phyloP scores from a whole-genome alignment of 1,140 invertebrate genomes.

The Helicoverpa armigera region DNA sequence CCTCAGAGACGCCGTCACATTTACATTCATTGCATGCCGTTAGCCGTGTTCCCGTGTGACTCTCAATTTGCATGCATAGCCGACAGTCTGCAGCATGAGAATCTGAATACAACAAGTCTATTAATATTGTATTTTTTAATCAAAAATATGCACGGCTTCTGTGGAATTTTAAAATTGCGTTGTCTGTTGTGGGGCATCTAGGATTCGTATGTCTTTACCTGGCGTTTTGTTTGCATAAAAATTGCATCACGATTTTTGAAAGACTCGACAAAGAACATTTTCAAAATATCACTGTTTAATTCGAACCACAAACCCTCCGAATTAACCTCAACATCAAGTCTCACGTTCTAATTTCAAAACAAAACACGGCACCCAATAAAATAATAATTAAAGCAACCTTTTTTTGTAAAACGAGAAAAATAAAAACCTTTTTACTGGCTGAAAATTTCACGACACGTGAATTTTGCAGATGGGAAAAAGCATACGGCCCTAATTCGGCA shows the following conservation, averaged over 20 bases:
- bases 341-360: constrained; percentile 14
- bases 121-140: constrained; percentile 51
- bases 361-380: constrained; percentile 12
- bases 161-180: constrained; percentile 10
- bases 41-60: constrained; percentile 50
- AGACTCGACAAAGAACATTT: background rate
- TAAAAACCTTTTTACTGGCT: constrained; percentile 36
- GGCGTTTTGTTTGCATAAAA: background rate
- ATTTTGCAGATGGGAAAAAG: constrained; percentile 40
- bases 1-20: constrained; percentile 43
- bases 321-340: background rate
- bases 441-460: constrained; percentile 52
- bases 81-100: constrained; percentile 16
- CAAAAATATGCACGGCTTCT: constrained; percentile 37
- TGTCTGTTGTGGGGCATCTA: background rate
- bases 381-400: constrained; percentile 28
- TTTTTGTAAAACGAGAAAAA: constrained; percentile 21
- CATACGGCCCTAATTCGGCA: constrained; percentile 56
- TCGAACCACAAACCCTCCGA: background rate
- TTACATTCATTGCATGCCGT: constrained; percentile 54
- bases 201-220: background rate
- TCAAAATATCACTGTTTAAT: background rate
- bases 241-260: background rate
- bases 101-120: constrained; percentile 42
- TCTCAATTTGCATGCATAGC: constrained; percentile 51